Base-by-base conservation (phyloP, 2,888 invertebrate genomes). In the Iselma pallidipennis region DNA sequence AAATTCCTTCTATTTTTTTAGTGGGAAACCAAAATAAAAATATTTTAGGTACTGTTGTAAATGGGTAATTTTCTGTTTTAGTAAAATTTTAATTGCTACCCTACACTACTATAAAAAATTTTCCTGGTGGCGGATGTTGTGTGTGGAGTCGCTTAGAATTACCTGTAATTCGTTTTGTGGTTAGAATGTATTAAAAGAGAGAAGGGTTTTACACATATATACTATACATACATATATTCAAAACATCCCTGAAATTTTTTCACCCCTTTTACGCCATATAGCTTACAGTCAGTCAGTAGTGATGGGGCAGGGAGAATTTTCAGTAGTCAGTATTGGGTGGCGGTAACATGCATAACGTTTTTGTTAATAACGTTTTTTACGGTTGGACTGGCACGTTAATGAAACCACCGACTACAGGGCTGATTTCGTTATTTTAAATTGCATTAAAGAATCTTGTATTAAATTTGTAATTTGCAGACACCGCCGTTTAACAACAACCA, bases 351-450 rank as follows among this genome's bases (percentile, higher is more conserved):
- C 21, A 45, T 45, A 45, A 45, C 56, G 65, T 67, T 67, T 62
- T 59, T 62, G 66, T 62, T 68, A 68, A 68, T 68, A 68, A 60
- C 65, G 65, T 62, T 68, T 64, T 67, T 63, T 61, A 59, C 67
- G 65, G 54, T 59, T 64, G 64, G 64, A 58, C 45, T 62, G 62
- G 28, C 52, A 54, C 64, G 58, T 61, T 68, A 68, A 68, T 68
- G 67, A 66, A 68, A 68, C 57, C 64, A 23, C 55, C 58, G 54
- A 55, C 60, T 63, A 56, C 37, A 55, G 59, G 55, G 59, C 52
- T 42, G 42, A 4, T 42, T 45, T 45, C 56, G 49, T 59, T 59
- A 62, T 62, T 62, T 58, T 52, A 62, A 62, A 62, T 45, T 58
- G 54, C 51, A 55, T 62, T 62, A 57, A 58, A 55, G 62, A 58